Evolutionary conservation across 2,797 vertebrate species (phyloP).

Genomic region (Cebuella pygmaea): DNA sequence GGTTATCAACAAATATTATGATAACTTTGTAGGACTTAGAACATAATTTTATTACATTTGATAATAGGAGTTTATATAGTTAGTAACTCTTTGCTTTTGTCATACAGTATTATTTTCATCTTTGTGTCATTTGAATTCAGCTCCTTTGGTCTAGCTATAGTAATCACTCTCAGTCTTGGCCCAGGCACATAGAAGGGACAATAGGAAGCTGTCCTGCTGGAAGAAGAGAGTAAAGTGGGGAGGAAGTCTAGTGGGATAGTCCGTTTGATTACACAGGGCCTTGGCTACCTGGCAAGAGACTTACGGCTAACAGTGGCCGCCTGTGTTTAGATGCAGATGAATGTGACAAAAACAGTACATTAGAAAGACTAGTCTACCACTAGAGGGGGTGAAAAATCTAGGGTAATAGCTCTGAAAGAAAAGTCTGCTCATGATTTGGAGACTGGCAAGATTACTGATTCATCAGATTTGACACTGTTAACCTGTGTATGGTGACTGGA

Average conservation of each 20-base stretch:
- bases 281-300: not conserved
- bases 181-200: not conserved
- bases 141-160: not conserved
- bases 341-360: not conserved
- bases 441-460: too few species aligned
- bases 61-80: not conserved
- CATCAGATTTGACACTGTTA: too few species aligned
- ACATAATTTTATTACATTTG: constrained; percentile 38
- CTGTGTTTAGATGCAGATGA: not conserved
- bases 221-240: not conserved
- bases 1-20: not conserved
- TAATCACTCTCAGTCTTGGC: not conserved
- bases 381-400: not conserved
- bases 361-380: not conserved
- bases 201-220: not conserved
- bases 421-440: too few species aligned
- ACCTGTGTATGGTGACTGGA: too few species aligned
- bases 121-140: not conserved
- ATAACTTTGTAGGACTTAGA: not conserved
- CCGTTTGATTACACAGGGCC: not conserved
- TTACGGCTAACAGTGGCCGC: not conserved
- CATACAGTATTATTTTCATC: constrained; percentile 4
- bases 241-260: not conserved
- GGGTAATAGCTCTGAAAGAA: not conserved
- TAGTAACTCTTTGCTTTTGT: constrained; percentile 16